Base-by-base conservation (phyloP, 2,113 vertebrate genomes). In the Entelurus aequoreus region DNA sequence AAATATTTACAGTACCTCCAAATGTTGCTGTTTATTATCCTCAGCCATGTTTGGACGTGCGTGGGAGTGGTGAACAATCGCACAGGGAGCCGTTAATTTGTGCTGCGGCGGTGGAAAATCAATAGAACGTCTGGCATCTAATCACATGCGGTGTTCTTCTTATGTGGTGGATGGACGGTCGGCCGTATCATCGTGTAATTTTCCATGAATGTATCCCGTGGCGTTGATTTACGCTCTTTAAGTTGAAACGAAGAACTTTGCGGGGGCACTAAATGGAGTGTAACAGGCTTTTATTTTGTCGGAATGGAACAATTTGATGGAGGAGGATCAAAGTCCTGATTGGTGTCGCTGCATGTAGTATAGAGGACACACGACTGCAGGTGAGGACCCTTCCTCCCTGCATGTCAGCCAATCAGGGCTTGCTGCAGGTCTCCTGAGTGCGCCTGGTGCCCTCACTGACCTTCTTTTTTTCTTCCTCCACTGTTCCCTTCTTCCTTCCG, bases 341-440 rank as follows among this genome's bases (percentile, higher is more conserved):
- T 28, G 10, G 42, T 46, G 42, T 11, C 1, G 42, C 38, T 40
- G 6, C 38, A 40, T 40, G 38, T 40, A 10, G 40, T 66, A 60
- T 78, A 71, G 71, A 82, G 79, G 80, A 79, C 79, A 80, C 76
- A 48, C 65, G 49, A 69, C 71, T 71, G 76, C 83, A 88, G 84
- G 78, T 84, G 70, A 79, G 63, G 69, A 42, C 48, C 54, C 53
- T 5, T 7, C 66, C 46, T 71, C 71, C 61, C 57, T 72, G 28
- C 59, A 50, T 66, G 62, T 69, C 50, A 74, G 66, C 84, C 82
- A 86, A 83, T 88, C 82, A 68, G 19, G 63, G 68, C 53, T 58
- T 62, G 56, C 58, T 13, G 0, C 6, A 50, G 54, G 65, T 78
- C 81, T 84, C 79, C 59, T 58, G 79, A 69, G 80, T 46, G 55